Conservation (phyloP, 1,140 invertebrate species). For the Solenopsis fugax region DNA sequence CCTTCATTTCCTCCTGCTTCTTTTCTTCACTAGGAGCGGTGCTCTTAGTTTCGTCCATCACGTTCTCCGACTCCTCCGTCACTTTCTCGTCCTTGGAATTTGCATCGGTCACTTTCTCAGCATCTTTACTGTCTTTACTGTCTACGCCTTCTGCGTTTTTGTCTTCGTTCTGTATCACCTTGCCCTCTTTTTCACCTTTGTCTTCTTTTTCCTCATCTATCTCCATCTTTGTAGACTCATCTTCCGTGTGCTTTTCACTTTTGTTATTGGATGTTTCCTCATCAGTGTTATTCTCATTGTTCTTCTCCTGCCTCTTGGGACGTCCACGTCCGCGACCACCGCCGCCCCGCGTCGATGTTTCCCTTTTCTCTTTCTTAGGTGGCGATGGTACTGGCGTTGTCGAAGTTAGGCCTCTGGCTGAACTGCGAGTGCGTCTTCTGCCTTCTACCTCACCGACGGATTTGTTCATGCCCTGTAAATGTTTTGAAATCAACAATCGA, state of each 20-base stretch:
- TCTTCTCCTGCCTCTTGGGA: constrained; percentile 84
- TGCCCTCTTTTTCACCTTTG: constrained; percentile 75
- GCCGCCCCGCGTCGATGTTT: constrained; percentile 79
- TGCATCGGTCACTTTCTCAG: constrained; percentile 76
- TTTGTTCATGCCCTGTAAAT: constrained; percentile 81
- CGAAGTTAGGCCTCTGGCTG: constrained; percentile 82
- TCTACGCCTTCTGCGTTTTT: constrained; percentile 70
- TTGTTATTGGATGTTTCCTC: constrained; percentile 84
- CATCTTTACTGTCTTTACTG: constrained; percentile 74
- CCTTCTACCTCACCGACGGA: constrained; percentile 84
- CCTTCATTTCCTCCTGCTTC: constrained; percentile 81
- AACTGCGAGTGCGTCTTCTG: constrained; percentile 86
- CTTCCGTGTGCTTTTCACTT: constrained; percentile 81
- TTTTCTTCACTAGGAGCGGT: constrained; percentile 79
- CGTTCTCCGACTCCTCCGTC: constrained; percentile 81
- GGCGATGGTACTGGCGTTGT: constrained; percentile 84
- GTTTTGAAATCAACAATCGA: background rate
- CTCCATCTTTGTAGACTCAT: constrained; percentile 84
- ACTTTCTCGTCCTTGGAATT: constrained; percentile 82
- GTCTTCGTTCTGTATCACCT: constrained; percentile 71
- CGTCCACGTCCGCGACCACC: constrained; percentile 84
- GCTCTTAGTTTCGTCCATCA: constrained; percentile 76
- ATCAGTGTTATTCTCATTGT: constrained; percentile 83
- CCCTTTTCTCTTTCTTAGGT: constrained; percentile 85
- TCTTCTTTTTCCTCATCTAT: constrained; percentile 82